Base-by-base conservation (phyloP, 2,888 invertebrate genomes). In the Notodonta dromedarius region DNA sequence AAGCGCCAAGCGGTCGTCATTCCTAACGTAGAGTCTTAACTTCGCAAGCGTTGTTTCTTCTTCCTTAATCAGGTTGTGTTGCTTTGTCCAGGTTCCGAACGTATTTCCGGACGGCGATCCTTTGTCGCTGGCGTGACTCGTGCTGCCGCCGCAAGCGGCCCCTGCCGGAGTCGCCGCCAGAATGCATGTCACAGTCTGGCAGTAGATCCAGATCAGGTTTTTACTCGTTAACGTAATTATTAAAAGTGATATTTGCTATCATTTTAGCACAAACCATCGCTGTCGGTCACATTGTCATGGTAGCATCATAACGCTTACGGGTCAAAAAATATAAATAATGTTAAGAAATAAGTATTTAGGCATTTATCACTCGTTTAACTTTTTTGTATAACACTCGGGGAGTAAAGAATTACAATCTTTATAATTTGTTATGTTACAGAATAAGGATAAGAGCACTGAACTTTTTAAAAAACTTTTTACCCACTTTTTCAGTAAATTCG, bases 101-200 rank as follows among this genome's bases (percentile, higher is more conserved):
- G 65, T 96, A 96, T 82, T 96, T 96, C 84, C 95, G 95, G 72
- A 94, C 95, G 58, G 96, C 95, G 4, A 95, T 96, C 60, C 73
- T 90, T 40, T 96, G 96, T 81, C 95, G 95, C 56, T 95, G 95
- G 94, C 94, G 94, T 0, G 89, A 88, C 35, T 78, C 83, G 32
- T 79, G 84, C 68, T 79, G 87, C 60, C 83, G 88, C 4, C 87
- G 89, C 66, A 91, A 90, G 78, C 80, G 90, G 48, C 82, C 88
- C 16, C 87, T 87, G 1, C 93, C 91, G 0, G 94, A 91, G 55
- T 94, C 94, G 1, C 94, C 94, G 8, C 91, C 94, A 67, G 94
- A 94, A 70, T 89, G 86, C 70, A 80, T 88, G 62, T 94, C 94
- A 51, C 94, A 94, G 79, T 94, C 94, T 65, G 94, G 94, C 76